phyloP scores from a whole-genome alignment of 2,113 vertebrate species.

The Oreotrochilus melanogaster region DNA sequence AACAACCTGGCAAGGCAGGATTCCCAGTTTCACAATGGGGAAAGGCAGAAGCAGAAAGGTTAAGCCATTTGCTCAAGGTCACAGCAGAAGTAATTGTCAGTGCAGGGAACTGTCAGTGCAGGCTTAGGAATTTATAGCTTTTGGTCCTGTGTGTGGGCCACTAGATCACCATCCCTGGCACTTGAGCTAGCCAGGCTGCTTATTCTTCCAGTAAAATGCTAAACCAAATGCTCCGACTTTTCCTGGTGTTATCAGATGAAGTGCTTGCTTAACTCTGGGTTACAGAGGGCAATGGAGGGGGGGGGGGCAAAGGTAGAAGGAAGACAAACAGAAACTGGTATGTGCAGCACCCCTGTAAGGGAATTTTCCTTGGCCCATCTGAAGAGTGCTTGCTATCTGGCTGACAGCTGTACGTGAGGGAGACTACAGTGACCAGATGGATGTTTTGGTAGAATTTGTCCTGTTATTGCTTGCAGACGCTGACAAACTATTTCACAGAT shows the following conservation, averaged over 20 bases:
- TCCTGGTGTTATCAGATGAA: constrained; percentile 16
- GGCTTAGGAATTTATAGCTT: constrained; percentile 52
- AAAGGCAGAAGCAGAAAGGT: constrained; percentile 20
- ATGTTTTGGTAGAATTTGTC: neutral
- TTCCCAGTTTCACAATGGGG: neutral
- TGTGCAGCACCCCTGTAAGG: neutral
- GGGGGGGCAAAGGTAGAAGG: neutral
- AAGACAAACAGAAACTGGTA: neutral
- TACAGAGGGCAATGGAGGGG: neutral
- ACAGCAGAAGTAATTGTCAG: constrained; percentile 20
- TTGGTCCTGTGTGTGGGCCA: neutral
- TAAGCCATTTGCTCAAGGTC: constrained; percentile 54
- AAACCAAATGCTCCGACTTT: constrained; percentile 33
- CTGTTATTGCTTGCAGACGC: neutral
- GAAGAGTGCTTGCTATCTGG: neutral
- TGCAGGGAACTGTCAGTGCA: constrained; percentile 48
- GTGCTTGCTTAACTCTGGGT: constrained; percentile 5
- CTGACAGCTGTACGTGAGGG: neutral
- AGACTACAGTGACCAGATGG: neutral
- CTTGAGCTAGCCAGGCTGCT: constrained; percentile 22
- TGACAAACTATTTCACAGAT: neutral
- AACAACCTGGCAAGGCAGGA: neutral
- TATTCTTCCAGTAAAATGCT: constrained; percentile 42
- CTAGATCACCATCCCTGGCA: neutral
- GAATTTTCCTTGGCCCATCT: neutral